A percentile compares a stretch with the other conserved stretches of the same genome.
Evolutionary conservation across 2,113 vertebrate species (phyloP).

Genomic region (Cochlearius cochlearius): DNA sequence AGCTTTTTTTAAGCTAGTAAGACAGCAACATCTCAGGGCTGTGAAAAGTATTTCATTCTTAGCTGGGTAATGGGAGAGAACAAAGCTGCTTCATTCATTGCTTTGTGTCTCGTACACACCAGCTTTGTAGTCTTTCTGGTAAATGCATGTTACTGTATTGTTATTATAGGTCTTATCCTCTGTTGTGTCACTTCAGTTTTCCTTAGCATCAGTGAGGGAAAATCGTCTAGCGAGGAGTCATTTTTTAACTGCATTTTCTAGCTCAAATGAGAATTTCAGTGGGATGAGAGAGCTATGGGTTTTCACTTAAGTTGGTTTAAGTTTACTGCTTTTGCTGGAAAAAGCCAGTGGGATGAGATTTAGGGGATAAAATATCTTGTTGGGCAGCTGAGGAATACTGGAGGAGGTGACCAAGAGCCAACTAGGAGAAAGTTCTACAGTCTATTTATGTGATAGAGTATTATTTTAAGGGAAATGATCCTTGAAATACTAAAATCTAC

Average conservation of each 20-base stretch:
- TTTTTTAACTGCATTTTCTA: not conserved
- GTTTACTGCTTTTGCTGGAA: not conserved
- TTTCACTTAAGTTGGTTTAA: not conserved
- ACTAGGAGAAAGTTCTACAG: not conserved
- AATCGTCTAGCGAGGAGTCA: not conserved
- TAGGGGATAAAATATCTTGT: constrained; percentile 18
- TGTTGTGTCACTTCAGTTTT: not conserved
- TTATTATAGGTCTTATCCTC: not conserved
- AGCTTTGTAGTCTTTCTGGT: not conserved
- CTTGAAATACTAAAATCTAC: not conserved
- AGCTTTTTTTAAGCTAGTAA: constrained; percentile 18
- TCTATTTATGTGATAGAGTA: not conserved
- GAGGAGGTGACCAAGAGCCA: not conserved
- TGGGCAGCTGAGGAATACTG: not conserved
- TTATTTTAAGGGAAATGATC: not conserved
- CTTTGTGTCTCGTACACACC: not conserved
- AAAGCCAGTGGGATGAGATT: not conserved
- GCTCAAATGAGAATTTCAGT: not conserved
- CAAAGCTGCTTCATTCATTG: not conserved
- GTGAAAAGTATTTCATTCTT: not conserved
- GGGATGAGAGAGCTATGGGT: not conserved
- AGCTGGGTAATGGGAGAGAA: not conserved
- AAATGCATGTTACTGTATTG: not conserved
- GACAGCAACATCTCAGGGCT: not conserved
- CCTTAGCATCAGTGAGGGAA: not conserved